A percentile compares a stretch with the other conserved stretches of the same genome.
phyloP scores from a whole-genome alignment of 2,113 vertebrate genomes.

The Salvelinus alpinus region DNA sequence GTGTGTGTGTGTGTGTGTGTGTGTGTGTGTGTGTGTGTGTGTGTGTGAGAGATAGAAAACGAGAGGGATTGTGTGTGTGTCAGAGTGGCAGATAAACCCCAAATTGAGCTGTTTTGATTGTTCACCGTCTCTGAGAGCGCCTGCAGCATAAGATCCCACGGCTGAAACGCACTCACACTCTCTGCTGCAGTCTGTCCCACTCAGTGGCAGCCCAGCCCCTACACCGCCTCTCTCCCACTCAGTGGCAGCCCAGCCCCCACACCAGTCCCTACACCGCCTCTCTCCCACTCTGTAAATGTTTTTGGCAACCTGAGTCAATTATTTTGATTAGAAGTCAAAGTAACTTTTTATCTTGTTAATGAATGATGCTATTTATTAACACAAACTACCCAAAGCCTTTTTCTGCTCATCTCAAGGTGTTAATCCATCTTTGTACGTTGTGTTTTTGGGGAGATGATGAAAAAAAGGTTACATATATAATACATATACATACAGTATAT shows the following conservation, averaged over 20 bases:
- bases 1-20: too few species aligned
- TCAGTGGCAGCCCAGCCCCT: slow-evolving; percentile 30
- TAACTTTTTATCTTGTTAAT: slow-evolving; percentile 64
- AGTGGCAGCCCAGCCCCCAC: slow-evolving; percentile 33
- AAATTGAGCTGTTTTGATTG: slow-evolving; percentile 76
- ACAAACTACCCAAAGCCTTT: slow-evolving; percentile 47
- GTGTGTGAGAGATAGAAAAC: slow-evolving; percentile 7
- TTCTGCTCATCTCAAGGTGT: slow-evolving; percentile 42
- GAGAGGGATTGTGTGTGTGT: slow-evolving; percentile 20
- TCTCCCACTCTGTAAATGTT: slow-evolving; percentile 65
- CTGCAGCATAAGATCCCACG: slow-evolving; percentile 60
- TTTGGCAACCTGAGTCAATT: slow-evolving; percentile 68
- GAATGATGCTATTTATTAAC: slow-evolving; percentile 61
- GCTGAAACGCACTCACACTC: slow-evolving; percentile 33
- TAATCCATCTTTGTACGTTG: slow-evolving; percentile 53
- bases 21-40: neutral
- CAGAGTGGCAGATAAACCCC: slow-evolving; percentile 64
- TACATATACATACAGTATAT: too few species aligned
- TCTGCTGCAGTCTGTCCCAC: neutral
- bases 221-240: slow-evolving; percentile 17
- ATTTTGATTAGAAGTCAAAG: slow-evolving; percentile 75
- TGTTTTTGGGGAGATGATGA: slow-evolving; percentile 35
- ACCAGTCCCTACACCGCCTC: slow-evolving; percentile 22
- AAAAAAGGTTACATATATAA: slow-evolving; percentile 10
- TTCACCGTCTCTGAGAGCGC: slow-evolving; percentile 59